phyloP scores from a whole-genome alignment of 1,140 invertebrate species.

The Drosophila mayri region DNA sequence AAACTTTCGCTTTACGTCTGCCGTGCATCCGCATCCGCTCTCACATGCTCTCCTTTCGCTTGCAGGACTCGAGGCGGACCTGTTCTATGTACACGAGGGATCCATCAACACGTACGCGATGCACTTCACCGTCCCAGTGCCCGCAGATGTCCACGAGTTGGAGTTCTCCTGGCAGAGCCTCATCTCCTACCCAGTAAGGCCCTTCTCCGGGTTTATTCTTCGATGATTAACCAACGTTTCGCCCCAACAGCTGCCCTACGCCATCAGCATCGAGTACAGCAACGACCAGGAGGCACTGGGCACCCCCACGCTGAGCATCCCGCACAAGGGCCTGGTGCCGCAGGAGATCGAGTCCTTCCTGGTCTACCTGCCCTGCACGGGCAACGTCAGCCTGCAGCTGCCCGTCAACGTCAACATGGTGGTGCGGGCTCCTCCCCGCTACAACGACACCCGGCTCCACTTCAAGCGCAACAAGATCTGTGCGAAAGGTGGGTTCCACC shows the following conservation, averaged over 20 bases:
- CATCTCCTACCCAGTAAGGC: constrained; percentile 90
- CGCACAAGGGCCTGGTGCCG: constrained; percentile 91
- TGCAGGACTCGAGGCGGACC: constrained; percentile 92
- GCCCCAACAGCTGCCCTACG: constrained; percentile 89
- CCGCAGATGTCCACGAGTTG: constrained; percentile 91
- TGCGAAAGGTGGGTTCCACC: constrained; percentile 88
- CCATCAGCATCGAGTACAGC: constrained; percentile 92
- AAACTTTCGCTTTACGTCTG: constrained; percentile 70
- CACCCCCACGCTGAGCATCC: constrained; percentile 92
- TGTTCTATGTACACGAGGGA: constrained; percentile 94
- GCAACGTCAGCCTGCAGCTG: constrained; percentile 88
- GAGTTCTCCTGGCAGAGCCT: constrained; percentile 95
- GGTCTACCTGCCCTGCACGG: constrained; percentile 91
- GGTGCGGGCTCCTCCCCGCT: constrained; percentile 86
- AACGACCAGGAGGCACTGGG: constrained; percentile 89
- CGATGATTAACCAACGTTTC: constrained; percentile 47
- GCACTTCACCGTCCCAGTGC: constrained; percentile 93
- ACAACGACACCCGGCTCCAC: constrained; percentile 90
- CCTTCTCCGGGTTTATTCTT: constrained; percentile 17
- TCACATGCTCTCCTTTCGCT: constrained; percentile 4
- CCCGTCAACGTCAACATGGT: constrained; percentile 94
- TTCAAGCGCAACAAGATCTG: constrained; percentile 95
- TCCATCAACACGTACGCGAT: constrained; percentile 96
- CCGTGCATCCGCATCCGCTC: constrained; percentile 47
- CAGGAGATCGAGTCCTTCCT: constrained; percentile 91